Evolutionary conservation across 2,888 invertebrate species (phyloP), one percentile per base, ranked within the genome.

Genomic region (Aromia moschata): DNA sequence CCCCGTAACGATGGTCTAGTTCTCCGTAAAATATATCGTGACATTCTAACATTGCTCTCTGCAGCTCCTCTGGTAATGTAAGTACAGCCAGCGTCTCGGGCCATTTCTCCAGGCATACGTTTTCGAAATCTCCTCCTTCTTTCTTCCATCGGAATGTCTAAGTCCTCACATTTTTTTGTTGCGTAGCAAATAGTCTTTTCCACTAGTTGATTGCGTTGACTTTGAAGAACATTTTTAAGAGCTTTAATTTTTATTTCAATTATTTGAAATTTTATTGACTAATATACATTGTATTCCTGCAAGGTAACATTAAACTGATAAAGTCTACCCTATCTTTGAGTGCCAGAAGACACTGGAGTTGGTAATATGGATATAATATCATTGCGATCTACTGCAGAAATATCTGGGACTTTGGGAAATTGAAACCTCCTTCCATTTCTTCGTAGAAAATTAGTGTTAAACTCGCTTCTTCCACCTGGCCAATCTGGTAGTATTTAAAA

Each of bases 71-170:
- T 25, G 25, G 25, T 5, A 25, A 5, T 25, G 25, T 25, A 5
- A 25, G 25, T 25, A n/a, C n/a, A n/a, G n/a, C 25, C 25, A 25
- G 25, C 25, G 25, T 9, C 25, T 25, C 25, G 25, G 25, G 25
- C 25, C 10, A 52, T 52, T 41, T 41, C 41, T 41, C 41, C 41
- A 40, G 40, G 16, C 30, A 41, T 41, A 14, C 52, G 41, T 52
- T 30, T 41, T 41, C 40, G 40, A 11, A 52, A 52, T 52, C 52
- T 17, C 16, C 40, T 40, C 11, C 41, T 51, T 38, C 51, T 40
- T 51, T 25, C 18, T 51, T 51, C 51, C 37, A 51, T 11, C 0
- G 40, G 15, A 47, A 47, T 47, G 14, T 51, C 38, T 20, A 40
- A 51, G 51, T 40, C 25, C 25, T 25, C 25, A 25, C 25, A 25